Evolutionary conservation across 1,140 invertebrate genomes (phyloP).

Genomic region (Leptonema lineaticorne): DNA sequence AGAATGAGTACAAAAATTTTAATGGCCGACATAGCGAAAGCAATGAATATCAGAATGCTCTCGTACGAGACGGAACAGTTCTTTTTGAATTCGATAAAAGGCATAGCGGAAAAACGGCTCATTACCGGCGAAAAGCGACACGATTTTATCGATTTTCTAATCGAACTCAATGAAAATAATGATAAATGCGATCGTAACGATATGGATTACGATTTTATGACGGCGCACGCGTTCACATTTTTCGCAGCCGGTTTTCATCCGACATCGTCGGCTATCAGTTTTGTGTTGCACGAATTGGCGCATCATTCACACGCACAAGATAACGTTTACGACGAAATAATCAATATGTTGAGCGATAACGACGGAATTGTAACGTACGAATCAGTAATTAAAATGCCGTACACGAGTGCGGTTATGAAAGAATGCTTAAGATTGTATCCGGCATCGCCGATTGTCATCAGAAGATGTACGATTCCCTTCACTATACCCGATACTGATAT

Average conservation of each 20-base stretch:
- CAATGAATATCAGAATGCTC: constrained; percentile 16
- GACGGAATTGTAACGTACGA: constrained; percentile 49
- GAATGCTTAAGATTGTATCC: too few species aligned
- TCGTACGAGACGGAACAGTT: constrained; percentile 49
- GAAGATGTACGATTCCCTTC: too few species aligned
- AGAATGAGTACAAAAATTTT: neutral
- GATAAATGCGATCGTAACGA: neutral
- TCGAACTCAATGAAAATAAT: constrained; percentile 40
- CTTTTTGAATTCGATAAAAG: constrained; percentile 49
- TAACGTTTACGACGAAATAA: constrained; percentile 54
- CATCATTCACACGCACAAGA: constrained; percentile 56
- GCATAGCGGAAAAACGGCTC: constrained; percentile 46
- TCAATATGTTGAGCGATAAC: constrained; percentile 43
- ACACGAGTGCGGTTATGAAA: too few species aligned
- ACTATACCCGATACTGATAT: too few species aligned
- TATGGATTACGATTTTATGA: constrained; percentile 35
- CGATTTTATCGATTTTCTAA: constrained; percentile 59
- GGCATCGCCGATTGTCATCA: too few species aligned
- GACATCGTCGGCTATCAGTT: constrained; percentile 51
- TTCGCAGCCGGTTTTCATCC: constrained; percentile 60
- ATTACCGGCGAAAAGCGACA: constrained; percentile 46
- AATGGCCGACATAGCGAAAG: constrained; percentile 9
- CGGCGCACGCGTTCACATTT: constrained; percentile 51
- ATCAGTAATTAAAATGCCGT: too few species aligned
- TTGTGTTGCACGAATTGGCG: constrained; percentile 52